Base-by-base conservation (phyloP, 2,113 vertebrate genomes). In the Circaetus cinerascens region DNA sequence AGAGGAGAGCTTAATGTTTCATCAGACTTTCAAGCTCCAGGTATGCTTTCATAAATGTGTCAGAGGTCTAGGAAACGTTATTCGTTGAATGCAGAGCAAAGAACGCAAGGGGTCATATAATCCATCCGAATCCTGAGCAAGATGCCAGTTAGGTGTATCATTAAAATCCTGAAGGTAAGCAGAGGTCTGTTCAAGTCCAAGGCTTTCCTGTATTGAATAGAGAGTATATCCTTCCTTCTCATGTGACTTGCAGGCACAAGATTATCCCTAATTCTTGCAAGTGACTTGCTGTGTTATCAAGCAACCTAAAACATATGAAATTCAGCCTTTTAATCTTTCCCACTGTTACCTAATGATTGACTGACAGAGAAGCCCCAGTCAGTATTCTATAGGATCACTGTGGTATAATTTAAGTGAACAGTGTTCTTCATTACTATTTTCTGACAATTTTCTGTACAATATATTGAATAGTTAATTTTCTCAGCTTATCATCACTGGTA, bases 211-310 rank as follows among this genome's bases (percentile, higher is more conserved):
- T 25, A 1, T 19, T 43, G 55, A 30, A 57, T 3, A 1, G 10
- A 10, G 38, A 41, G n/a, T 10, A 2, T 10, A 7, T 56, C 22
- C 53, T 59, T 50, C 57, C 68, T 72, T 59, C 59, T 55, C 67
- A 6, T 27, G 67, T 23, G 48, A 34, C n/a, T 43, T 11, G 6
- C 13, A 74, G 73, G 41, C 45, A 16, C 55, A 16, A 71, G 50
- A 17, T 74, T 53, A 36, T 56, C 41, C 67, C 56, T 2, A 0
- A 22, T 62, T 84, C 30, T 41, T 55, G 26, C 41, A 3, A 4
- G 0, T 57, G 69, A 13, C 34, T 36, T 1, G 0, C 41, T 73
- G 4, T 34, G 29, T 30, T 67, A 53, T 3, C 78, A 72, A 66
- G 41, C 20, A 81, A 4, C 8, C 50, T 18, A 25, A 72, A 79